Percentiles rank a stretch among this genome's conserved stretches.
Conservation (phyloP, 1,140 invertebrate genomes). For the Eulimnadia texana region DNA sequence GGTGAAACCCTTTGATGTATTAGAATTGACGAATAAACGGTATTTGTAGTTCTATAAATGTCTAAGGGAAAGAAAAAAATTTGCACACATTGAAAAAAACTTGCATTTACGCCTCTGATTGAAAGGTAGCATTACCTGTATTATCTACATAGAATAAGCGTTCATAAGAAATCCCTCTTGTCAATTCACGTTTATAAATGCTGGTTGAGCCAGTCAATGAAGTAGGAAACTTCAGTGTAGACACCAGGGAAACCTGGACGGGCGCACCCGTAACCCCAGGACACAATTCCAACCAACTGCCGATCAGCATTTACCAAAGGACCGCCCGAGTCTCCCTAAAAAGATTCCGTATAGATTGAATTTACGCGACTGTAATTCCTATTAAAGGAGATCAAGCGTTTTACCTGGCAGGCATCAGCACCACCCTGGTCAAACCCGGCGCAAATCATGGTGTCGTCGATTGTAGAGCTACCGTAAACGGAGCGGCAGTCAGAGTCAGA, state of each 20-base stretch:
- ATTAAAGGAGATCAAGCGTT: neutral
- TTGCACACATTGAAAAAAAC: too few species aligned
- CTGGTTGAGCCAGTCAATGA: neutral
- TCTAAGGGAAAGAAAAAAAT: too few species aligned
- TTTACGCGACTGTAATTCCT: too few species aligned
- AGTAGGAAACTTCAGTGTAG: neutral
- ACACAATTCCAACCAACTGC: slow-evolving; percentile 19
- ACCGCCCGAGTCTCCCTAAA: slow-evolving; percentile 23
- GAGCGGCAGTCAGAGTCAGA: slow-evolving; percentile 23
- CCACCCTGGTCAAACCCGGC: slow-evolving; percentile 27
- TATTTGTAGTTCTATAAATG: too few species aligned
- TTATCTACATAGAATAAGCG: too few species aligned
- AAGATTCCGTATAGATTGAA: neutral
- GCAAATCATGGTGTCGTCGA: slow-evolving; percentile 26
- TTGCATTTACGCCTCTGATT: too few species aligned
- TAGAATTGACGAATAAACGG: neutral
- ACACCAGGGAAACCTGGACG: slow-evolving; percentile 8
- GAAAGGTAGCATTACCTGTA: too few species aligned
- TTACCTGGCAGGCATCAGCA: slow-evolving; percentile 29
- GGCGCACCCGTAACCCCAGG: slow-evolving; percentile 21
- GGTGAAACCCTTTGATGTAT: too few species aligned
- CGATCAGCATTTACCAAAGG: slow-evolving; percentile 12
- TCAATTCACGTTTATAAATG: too few species aligned
- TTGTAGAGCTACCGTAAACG: slow-evolving; percentile 21
- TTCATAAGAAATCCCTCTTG: too few species aligned